phyloP scores from a whole-genome alignment of 2,113 vertebrate species.

The Jaculus jaculus region DNA sequence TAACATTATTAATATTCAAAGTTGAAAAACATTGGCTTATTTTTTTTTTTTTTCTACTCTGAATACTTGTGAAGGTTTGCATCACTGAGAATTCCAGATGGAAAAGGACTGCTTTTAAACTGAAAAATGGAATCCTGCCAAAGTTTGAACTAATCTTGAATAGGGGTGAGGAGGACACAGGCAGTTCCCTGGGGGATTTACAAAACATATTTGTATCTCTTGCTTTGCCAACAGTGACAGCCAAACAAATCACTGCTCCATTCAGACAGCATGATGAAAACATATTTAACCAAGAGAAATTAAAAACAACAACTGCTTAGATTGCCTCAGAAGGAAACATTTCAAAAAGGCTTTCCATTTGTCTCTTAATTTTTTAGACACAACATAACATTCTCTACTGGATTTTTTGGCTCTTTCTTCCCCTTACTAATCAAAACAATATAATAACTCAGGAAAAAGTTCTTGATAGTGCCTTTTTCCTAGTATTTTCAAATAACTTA shows the following conservation, averaged over 20 bases:
- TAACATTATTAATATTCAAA: not conserved
- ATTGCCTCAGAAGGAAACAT: constrained; percentile 53
- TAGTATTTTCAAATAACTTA: not conserved
- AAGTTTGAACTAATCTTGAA: constrained; percentile 40
- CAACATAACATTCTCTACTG: not conserved
- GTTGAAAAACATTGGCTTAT: not conserved
- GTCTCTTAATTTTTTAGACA: not conserved
- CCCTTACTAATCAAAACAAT: not conserved
- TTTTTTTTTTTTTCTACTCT: not conserved
- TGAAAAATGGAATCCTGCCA: constrained; percentile 33
- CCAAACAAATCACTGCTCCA: constrained; percentile 63
- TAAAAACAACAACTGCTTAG: constrained; percentile 60
- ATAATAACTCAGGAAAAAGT: not conserved
- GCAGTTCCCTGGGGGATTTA: constrained; percentile 29
- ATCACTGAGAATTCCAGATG: constrained; percentile 44
- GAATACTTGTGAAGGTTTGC: not conserved
- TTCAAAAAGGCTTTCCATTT: not conserved
- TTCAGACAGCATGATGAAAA: constrained; percentile 42
- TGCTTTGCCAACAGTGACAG: constrained; percentile 63
- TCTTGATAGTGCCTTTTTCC: not conserved
- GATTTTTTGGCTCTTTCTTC: not conserved
- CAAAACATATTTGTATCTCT: constrained; percentile 64
- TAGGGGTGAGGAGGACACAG: constrained; percentile 30
- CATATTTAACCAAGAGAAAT: constrained; percentile 55
- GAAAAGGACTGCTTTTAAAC: constrained; percentile 33